Percentiles rank a stretch among this genome's conserved stretches.
Conservation (phyloP, 2,797 vertebrate species). For the Rhinella marina region DNA sequence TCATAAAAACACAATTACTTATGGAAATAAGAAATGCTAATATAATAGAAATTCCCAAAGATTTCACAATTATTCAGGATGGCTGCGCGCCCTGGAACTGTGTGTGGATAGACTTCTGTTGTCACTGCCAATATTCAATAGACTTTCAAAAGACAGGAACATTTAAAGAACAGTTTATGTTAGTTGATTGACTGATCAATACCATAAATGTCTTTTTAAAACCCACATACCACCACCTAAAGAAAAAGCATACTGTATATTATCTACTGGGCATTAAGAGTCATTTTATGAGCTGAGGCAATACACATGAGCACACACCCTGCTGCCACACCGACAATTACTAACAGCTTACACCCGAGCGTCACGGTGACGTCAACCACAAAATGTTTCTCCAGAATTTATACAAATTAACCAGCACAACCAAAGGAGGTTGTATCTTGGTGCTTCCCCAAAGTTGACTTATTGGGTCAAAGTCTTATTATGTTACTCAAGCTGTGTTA, state of each 20-base stretch:
- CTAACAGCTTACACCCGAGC: background rate
- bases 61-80: background rate
- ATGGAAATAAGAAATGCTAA: background rate
- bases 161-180: background rate
- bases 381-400: background rate
- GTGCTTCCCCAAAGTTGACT: background rate
- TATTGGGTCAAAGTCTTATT: no score
- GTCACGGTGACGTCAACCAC: background rate
- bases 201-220: background rate
- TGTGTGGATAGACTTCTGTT: background rate
- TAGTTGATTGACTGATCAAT: background rate
- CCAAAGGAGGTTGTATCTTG: background rate
- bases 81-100: background rate
- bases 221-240: no score
- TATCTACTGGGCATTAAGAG: background rate
- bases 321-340: background rate
- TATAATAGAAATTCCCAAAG: background rate
- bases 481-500: no score
- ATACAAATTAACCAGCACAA: background rate
- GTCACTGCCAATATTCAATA: background rate
- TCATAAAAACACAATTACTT: background rate
- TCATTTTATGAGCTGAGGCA: background rate
- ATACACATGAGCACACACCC: background rate
- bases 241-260: background rate
- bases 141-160: background rate